Evolutionary conservation across 2,888 invertebrate species (phyloP).

Genomic region (Dichetophora obliterata): DNA sequence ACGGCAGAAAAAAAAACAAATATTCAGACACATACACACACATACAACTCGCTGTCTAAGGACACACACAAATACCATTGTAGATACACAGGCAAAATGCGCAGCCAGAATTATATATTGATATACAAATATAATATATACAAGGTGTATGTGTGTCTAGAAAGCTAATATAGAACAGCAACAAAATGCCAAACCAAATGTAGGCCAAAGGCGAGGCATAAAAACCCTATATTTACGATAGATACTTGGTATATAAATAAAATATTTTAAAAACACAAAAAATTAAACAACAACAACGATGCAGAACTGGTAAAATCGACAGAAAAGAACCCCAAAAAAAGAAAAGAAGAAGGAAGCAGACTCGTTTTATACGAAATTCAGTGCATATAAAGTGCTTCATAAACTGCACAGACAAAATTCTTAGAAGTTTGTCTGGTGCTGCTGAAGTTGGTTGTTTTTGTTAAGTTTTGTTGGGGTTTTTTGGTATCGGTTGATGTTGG

Average conservation of each 20-base stretch:
- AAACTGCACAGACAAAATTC: constrained; percentile 14
- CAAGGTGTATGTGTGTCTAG: no score
- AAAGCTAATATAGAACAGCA: background rate
- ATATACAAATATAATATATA: background rate
- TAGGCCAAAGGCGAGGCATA: constrained; percentile 6
- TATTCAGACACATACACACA: no score
- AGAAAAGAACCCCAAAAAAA: background rate
- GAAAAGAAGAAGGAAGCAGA: background rate
- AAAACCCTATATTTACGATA: background rate
- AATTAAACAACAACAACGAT: background rate
- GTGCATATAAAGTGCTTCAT: constrained; percentile 21
- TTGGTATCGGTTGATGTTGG: background rate
- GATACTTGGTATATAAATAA: background rate
- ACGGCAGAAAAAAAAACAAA: no score
- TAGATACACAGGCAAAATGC: no score
- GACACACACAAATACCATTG: no score
- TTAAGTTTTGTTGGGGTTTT: background rate
- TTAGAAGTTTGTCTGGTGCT: constrained; percentile 11
- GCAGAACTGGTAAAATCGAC: background rate
- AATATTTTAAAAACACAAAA: background rate
- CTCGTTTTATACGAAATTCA: constrained; percentile 10
- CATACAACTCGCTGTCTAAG: no score
- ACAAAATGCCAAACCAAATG: background rate
- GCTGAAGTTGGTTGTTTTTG: background rate
- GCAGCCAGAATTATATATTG: background rate